Evolutionary conservation across 2,113 vertebrate genomes (phyloP).

Genomic region (Triplophysa tibetana): DNA sequence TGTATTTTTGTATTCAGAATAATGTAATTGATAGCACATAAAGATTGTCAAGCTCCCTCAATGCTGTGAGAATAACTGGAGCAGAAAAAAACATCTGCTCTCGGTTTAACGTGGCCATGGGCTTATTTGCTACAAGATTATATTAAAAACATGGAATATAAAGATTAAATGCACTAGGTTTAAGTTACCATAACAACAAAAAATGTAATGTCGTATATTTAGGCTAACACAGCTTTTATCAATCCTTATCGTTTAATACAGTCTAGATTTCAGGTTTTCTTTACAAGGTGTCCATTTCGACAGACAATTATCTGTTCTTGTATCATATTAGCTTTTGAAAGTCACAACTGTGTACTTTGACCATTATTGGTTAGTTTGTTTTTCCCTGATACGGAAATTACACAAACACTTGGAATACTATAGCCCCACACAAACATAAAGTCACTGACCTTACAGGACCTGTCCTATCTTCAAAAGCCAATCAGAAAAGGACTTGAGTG

Average conservation of each 20-base stretch:
- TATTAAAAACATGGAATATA: not conserved
- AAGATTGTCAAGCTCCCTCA: not conserved
- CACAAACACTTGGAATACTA: not conserved
- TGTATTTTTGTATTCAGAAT: too few species aligned
- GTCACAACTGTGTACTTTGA: constrained; percentile 20
- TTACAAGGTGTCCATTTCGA: too few species aligned
- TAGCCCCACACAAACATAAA: not conserved
- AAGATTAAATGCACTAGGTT: too few species aligned
- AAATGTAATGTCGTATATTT: too few species aligned
- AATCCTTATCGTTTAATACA: too few species aligned
- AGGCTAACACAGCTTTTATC: too few species aligned
- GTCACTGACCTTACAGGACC: constrained; percentile 21
- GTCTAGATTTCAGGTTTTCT: too few species aligned
- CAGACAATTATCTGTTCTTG: too few species aligned
- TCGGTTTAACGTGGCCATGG: not conserved
- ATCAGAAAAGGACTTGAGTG: constrained; percentile 15
- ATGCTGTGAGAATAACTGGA: constrained; percentile 12
- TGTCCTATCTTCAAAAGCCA: constrained; percentile 8
- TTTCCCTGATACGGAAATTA: not conserved
- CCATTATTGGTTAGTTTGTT: constrained; percentile 27
- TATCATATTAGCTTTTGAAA: not conserved
- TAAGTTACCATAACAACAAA: too few species aligned
- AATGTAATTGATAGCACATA: not conserved
- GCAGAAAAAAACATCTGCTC: constrained; percentile 21
- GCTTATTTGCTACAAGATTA: not conserved